These are phyloP conservation scores for Microplitis mediator DNA, from an alignment of 1,140 invertebrate genomes.

Conservation along the genomic window DNA sequence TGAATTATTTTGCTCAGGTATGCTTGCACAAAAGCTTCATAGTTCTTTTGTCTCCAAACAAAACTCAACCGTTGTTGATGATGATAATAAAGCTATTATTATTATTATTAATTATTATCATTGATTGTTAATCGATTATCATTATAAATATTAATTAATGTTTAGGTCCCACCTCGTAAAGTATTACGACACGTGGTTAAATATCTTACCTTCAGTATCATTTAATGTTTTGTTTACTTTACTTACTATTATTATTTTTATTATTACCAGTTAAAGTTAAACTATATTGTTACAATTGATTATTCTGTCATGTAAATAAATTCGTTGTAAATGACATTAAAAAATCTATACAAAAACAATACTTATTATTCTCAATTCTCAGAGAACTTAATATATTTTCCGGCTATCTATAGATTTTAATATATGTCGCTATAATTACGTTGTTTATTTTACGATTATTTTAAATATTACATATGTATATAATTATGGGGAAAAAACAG, in stretches of 20 bases:
- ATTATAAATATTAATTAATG: not conserved
- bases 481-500: conserved; percentile 40
- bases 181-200: not conserved
- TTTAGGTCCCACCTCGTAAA: not conserved
- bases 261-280: too few species aligned
- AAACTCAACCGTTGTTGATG: not conserved
- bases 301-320: too few species aligned
- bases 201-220: not conserved
- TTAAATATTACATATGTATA: conserved; percentile 49
- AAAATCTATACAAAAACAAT: too few species aligned
- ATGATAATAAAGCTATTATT: not conserved
- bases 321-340: too few species aligned
- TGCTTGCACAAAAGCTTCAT: not conserved
- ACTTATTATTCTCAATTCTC: too few species aligned
- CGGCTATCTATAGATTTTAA: not conserved
- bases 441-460: conserved; percentile 50
- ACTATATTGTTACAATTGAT: too few species aligned
- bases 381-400: not conserved
- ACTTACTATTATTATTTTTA: not conserved
- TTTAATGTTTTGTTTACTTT: not conserved
- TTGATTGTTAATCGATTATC: too few species aligned
- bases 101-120: too few species aligned
- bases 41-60: not conserved
- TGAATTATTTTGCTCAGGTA: not conserved
- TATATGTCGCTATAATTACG: not conserved